Evolutionary conservation across 1,140 invertebrate species (phyloP), one percentile per base, ranked within the genome.

Genomic region (Aphelenchoides fujianensis): DNA sequence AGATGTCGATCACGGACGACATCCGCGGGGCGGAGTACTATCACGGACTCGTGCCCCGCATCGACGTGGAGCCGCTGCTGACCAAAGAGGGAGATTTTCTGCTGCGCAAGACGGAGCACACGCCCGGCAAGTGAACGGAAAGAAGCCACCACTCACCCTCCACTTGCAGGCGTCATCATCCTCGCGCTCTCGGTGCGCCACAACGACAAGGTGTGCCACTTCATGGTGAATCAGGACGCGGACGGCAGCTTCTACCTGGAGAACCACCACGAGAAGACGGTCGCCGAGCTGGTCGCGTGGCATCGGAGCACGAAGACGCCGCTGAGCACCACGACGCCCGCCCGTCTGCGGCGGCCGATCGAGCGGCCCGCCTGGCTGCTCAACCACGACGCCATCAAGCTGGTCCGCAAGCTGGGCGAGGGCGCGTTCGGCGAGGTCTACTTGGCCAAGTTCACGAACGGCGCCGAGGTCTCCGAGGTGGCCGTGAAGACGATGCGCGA

Each of bases 321-420:
- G 30, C 59, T 72, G 9, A 62, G 59, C 9, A 37, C 62, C 23
- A 37, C 27, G 19, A 54, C 48, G 52, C 59, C 34, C 23, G 41
- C 41, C 30, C 63, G 30, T 27, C 62, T 76, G n/a, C 28, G 41
- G 35, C 59, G 73, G 16, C 31, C 76, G 3, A 54, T 80, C 41
- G 79, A 82, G 32, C 57, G 78, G 19, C 72, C 79, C 23, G 35
- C 62, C 12, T 80, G 78, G 78, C 35, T 77, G 5, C 73, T 80
- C 54, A 80, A 79, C 52, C 78, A 80, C 61, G 78, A 80, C 68
- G 67, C 67, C 19, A 76, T 80, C 52, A 48, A 52, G 27, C 54
- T 78, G 1, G 57, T 57, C n/a, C 76, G 80, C 68, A 79, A 79
- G 48, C 71, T 79, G 16, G 77, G 77, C 34, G 79, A 79, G 72